Base-by-base conservation (phyloP, 2,888 invertebrate species). In the Sarcophaga carnaria region DNA sequence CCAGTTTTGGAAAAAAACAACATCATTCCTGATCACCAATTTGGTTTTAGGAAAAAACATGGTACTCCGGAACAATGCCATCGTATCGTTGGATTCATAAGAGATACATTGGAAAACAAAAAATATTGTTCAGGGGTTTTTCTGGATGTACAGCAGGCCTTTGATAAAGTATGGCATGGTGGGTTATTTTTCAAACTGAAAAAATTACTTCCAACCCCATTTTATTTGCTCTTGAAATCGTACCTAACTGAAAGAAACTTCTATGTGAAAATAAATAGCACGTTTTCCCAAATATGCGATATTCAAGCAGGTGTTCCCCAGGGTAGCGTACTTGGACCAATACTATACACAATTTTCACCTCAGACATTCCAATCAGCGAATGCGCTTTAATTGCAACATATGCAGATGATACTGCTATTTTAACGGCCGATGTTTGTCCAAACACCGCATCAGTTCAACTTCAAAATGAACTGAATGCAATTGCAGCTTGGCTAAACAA, bases 281-380 rank as follows among this genome's bases (percentile, higher is more conserved):
- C 54, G 49, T 14, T 49, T 14, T 49, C 49, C 14, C 11, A 49
- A 49, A 49, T 49, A 12, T 49, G 14, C 14, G 11, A 3, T 49
- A 14, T 49, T 49, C 11, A 49, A 14, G 49, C 49, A 49, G 49
- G 49, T 49, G 49, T 49, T 4, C 49, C 49, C 14, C 49, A 49
- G 14, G 17, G 54, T 17, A 14, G 54, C 11, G 54, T 70, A 70
- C 22, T 70, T 49, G 49, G 70, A 12, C 70, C 70, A 70, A 70
- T 70, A 20, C 49, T 70, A 14, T 70, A 70, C 70, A 70, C 70
- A 54, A 70, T 70, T 14, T 70, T 70, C 49, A 70, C 22, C 22
- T 70, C n/a, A n/a, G n/a, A n/a, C 70, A 70, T 70, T 25, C 70
- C 70, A 12, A 25, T 70, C 6, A 70, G 14, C 49, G 49, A 70